Evolutionary conservation across 2,113 vertebrate species (phyloP), one percentile per base, ranked within the genome.

Genomic region (Sclerurus mexicanus): DNA sequence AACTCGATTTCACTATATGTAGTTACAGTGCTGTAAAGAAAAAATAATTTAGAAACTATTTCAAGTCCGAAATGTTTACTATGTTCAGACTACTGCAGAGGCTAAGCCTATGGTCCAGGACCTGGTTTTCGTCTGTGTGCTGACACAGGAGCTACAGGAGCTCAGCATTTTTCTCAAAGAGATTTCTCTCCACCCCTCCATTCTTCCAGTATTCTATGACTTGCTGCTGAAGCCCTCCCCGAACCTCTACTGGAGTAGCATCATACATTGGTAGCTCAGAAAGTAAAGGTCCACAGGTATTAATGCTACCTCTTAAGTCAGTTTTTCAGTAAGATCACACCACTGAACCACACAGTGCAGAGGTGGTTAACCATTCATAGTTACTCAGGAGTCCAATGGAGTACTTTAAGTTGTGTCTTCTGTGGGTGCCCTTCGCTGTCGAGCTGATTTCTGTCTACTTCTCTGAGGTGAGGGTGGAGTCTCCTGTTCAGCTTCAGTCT

Each of bases 401-500:
- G 39, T 1, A 20, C 17, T 89, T 96, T 98, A 98, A 25, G 96
- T 98, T 13, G 98, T 72, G 92, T 97, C 98, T 63, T 99, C 99
- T 4, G 97, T 67, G 25, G 97, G 96, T 17, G 95, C 88, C 39
- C 98, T 97, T 95, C 99, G 98, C 84, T 99, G 99, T 55, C 99
- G 98, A 75, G 98, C 87, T 0, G 98, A 97, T 97, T 98, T 98
- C 94, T 98, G 98, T 72, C 99, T 98, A 12, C 89, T 95, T 59
- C 98, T 98, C 42, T 97, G 97, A 4, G 98, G 92, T 0, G 97
- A 96, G 13, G 96, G 91, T 2, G 97, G 95, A 13, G 95, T 79
- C 27, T 98, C 95, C 9, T 98, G 98, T 13, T 99, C 98, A 3
- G 96, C 93, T 96, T 98, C 98, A 42, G 98, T 56, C 85, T 99